Percentiles rank a stretch among this genome's conserved stretches.
These are phyloP conservation scores for Adrianichthys oophorus DNA, from an alignment of 2,797 vertebrate species.

Conservation along the genomic window DNA sequence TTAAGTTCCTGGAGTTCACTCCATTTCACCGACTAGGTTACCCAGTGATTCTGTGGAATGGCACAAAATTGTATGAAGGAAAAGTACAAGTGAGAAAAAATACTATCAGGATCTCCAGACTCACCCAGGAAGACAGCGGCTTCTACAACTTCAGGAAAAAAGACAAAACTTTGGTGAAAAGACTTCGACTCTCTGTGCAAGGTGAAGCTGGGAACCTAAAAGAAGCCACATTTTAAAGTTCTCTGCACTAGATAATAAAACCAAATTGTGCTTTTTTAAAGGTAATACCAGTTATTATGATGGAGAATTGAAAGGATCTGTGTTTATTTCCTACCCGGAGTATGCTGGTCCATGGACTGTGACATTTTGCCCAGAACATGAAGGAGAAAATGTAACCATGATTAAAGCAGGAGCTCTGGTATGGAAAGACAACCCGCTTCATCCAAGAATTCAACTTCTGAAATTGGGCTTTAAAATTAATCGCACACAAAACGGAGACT, in stretches of 20 bases:
- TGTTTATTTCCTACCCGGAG: not conserved
- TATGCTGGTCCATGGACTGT: not conserved
- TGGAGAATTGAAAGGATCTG: not conserved
- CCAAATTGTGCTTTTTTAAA: slow-evolving; percentile 21
- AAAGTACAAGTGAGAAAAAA: accelerated
- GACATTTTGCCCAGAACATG: not conserved
- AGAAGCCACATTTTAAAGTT: not conserved
- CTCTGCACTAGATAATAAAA: not conserved
- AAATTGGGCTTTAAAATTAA: not conserved
- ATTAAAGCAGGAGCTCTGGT: accelerated
- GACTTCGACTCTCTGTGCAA: slow-evolving; percentile 17
- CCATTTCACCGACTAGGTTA: accelerated
- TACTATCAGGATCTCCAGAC: accelerated
- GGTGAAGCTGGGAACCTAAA: slow-evolving; percentile 35
- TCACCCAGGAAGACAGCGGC: slow-evolving; percentile 46
- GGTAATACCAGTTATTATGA: accelerated
- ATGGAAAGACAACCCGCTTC: accelerated
- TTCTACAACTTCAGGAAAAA: slow-evolving; percentile 42
- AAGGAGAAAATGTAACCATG: accelerated
- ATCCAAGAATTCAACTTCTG: not conserved
- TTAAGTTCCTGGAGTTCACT: slow-evolving; percentile 40
- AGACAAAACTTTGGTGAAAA: slow-evolving; percentile 1
- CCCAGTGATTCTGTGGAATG: slow-evolving; percentile 46
- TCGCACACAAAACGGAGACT: not conserved
- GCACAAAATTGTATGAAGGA: not conserved